phyloP scores from a whole-genome alignment of 2,888 invertebrate species.

The Drosophila siamana region DNA sequence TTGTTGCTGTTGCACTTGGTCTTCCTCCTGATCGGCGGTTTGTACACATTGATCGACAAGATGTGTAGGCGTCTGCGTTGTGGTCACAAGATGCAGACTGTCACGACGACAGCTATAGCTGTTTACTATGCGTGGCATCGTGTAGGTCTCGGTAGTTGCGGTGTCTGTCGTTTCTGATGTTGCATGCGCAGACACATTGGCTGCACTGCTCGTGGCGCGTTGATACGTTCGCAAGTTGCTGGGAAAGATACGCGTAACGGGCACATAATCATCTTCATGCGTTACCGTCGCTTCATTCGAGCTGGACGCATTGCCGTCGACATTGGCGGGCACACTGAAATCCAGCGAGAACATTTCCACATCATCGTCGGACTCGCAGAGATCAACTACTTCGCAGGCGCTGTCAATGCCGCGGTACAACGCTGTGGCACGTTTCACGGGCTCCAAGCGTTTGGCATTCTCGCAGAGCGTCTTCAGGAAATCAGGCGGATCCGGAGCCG shows the following conservation, averaged over 20 bases:
- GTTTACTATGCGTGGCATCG: conserved; percentile 70
- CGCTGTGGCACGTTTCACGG: conserved; percentile 65
- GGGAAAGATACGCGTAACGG: conserved; percentile 66
- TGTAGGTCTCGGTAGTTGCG: conserved; percentile 33
- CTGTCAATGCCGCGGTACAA: conserved; percentile 69
- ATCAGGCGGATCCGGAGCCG: conserved; percentile 60
- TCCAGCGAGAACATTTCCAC: conserved; percentile 70
- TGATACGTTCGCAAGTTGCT: conserved; percentile 71
- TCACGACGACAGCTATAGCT: conserved; percentile 72
- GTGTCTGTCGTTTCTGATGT: neutral
- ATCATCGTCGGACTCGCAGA: conserved; percentile 71
- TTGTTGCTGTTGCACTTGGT: conserved; percentile 11
- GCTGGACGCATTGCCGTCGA: conserved; percentile 53
- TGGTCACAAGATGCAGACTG: conserved; percentile 70
- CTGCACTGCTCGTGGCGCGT: conserved; percentile 48
- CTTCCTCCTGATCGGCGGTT: conserved; percentile 41
- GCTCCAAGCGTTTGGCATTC: conserved; percentile 64
- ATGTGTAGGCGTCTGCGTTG: conserved; percentile 61
- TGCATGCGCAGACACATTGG: conserved; percentile 7
- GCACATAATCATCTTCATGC: conserved; percentile 56
- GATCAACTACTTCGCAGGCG: conserved; percentile 60
- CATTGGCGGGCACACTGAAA: conserved; percentile 70
- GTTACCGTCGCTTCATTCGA: conserved; percentile 43
- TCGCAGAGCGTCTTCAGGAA: conserved; percentile 55
- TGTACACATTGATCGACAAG: conserved; percentile 69